Base-by-base conservation (phyloP, 2,797 vertebrate species). In the Catostomus latipinnis region DNA sequence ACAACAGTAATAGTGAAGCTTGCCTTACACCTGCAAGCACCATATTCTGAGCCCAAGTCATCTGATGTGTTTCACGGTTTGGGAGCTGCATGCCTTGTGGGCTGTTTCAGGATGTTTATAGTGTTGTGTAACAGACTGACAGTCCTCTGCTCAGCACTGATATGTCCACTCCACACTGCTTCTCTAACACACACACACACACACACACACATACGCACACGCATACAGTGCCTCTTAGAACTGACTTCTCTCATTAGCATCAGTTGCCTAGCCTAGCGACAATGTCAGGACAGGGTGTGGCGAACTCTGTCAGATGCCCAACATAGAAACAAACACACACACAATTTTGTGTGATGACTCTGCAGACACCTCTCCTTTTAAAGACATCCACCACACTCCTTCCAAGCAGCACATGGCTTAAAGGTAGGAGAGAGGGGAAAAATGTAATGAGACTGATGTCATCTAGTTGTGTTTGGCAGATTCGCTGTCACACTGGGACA, bases 71-170 rank as follows among this genome's bases (percentile, higher is more conserved):
- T 22, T 22, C 1, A 71, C 68, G 48, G n/a, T 57, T 58, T 78
- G 50, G 58, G 13, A 6, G 5, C 53, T 65, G 46, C 52, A 58
- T 72, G 76, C 58, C 57, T 60, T 52, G 49, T 45, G 71, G 69
- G 6, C 8, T 22, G 61, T 82, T 69, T 70, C 34, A 74, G 78
- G 53, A 57, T 68, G 54, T 81, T 81, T 79, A 63, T 60, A 70
- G 58, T 81, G 76, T 69, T 71, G 52, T 74, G 71, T 74, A 82
- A 62, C 43, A 10, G 67, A 13, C 76, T 82, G 83, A 82, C 80
- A 81, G 80, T 84, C 76, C 77, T 76, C 73, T 57, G 11, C 69
- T 60, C 63, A 6, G 73, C 54, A 67, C 78, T 78, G 48, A 70
- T 77, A 70, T 62, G 45, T 75, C 76, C 56, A 6, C 57, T 75